Percentiles rank a stretch among this genome's conserved stretches.
Evolutionary conservation across 1,140 invertebrate genomes (phyloP).

Genomic region (Eurosta solidaginis): DNA sequence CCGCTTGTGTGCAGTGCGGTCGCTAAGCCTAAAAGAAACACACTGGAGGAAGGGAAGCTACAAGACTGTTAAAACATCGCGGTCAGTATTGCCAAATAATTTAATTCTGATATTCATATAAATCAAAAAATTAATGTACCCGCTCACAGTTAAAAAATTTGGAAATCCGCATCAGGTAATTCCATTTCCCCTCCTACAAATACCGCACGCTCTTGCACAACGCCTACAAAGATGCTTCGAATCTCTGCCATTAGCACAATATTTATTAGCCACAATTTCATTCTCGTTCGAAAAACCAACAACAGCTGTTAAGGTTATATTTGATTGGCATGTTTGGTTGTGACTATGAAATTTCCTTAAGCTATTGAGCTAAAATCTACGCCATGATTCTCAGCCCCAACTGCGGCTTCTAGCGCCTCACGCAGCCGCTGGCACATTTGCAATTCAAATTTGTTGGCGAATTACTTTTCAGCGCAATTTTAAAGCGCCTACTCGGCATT

Average conservation of each 20-base stretch:
- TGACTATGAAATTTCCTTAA: background rate
- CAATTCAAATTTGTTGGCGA: constrained; percentile 24
- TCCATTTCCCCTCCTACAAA: background rate
- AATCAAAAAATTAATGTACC: too few relatives aligned
- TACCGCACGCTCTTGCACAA: background rate
- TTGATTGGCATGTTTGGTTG: background rate
- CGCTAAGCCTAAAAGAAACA: too few relatives aligned
- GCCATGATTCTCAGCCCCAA: background rate
- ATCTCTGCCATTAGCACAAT: background rate
- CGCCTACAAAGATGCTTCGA: background rate
- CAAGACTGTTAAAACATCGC: too few relatives aligned
- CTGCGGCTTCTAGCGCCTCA: background rate
- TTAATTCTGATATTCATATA: too few relatives aligned
- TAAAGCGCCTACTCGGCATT: background rate
- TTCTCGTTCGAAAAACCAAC: background rate
- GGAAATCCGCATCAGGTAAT: too few relatives aligned
- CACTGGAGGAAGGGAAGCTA: too few relatives aligned
- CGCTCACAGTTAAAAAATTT: too few relatives aligned
- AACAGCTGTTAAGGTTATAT: background rate
- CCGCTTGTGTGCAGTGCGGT: too few relatives aligned
- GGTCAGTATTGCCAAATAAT: too few relatives aligned
- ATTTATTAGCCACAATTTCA: background rate
- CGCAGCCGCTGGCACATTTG: constrained; percentile 1
- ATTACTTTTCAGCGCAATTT: constrained; percentile 6
- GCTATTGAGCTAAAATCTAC: background rate